Evolutionary conservation across 2,113 vertebrate genomes (phyloP).

Genomic region (Merops nubicus): DNA sequence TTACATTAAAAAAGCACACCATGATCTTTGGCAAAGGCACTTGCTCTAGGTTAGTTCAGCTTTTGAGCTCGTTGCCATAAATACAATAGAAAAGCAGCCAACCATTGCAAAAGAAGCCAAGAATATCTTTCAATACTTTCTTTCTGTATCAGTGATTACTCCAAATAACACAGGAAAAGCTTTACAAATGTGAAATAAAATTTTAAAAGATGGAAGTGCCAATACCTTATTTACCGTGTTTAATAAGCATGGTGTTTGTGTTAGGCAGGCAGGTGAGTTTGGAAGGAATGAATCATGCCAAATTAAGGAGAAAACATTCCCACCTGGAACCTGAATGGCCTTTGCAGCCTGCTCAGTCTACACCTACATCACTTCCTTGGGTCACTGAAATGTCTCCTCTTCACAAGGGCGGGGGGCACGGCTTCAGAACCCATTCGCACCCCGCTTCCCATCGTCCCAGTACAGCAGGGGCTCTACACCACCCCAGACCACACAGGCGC

Average conservation of each 20-base stretch:
- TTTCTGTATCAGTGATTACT: background rate
- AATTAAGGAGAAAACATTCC: background rate
- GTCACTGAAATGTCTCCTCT: background rate
- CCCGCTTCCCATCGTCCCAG: background rate
- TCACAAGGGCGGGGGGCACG: accelerated
- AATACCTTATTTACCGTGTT: background rate
- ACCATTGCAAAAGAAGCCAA: conserved; percentile 33
- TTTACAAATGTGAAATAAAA: background rate
- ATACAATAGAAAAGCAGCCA: conserved; percentile 55
- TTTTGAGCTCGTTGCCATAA: conserved; percentile 59
- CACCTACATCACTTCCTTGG: background rate
- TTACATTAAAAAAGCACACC: conserved; percentile 83
- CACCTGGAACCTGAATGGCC: background rate
- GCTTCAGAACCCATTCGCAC: accelerated
- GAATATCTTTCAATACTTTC: conserved; percentile 17
- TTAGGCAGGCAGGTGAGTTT: background rate
- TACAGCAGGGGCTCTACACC: accelerated
- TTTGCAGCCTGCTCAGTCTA: background rate
- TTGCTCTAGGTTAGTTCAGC: conserved; percentile 30
- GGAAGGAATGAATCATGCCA: background rate
- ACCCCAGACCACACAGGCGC: accelerated
- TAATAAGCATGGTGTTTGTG: background rate
- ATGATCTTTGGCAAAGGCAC: conserved; percentile 78
- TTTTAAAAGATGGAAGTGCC: background rate
- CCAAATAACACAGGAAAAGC: background rate